Conservation (phyloP, 2,888 invertebrate species). For the Keiferia lycopersicella region DNA sequence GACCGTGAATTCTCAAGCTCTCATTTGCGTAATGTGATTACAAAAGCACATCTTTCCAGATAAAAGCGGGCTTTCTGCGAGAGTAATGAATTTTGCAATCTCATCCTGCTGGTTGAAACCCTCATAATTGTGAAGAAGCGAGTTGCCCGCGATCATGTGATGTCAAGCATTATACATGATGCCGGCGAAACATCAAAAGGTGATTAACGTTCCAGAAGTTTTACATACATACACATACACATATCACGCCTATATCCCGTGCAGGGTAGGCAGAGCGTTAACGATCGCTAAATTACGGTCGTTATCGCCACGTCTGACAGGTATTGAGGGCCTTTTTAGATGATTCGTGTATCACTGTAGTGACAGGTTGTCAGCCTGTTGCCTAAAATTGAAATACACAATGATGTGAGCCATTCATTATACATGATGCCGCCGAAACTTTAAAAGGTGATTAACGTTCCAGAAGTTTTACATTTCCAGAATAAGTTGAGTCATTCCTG, state of each 20-base stretch:
- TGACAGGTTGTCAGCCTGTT: too few relatives aligned
- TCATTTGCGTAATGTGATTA: constrained; percentile 81
- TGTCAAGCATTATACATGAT: constrained; percentile 2
- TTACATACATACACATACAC: too few relatives aligned
- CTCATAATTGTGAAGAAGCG: constrained; percentile 58
- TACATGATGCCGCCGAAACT: not conserved
- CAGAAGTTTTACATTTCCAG: not conserved
- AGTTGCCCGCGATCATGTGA: constrained; percentile 19
- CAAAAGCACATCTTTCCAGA: constrained; percentile 79
- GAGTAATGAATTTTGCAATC: constrained; percentile 75
- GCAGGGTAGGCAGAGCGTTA: too few relatives aligned
- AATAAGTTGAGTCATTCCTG: constrained; percentile 3
- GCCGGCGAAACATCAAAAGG: not conserved
- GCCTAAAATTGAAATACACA: too few relatives aligned
- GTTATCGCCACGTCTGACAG: too few relatives aligned
- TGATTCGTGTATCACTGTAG: too few relatives aligned
- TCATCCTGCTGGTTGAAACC: constrained; percentile 54
- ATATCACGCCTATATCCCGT: too few relatives aligned
- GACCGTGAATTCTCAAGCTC: constrained; percentile 72
- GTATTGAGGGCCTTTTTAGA: too few relatives aligned
- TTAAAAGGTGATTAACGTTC: not conserved
- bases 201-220: not conserved
- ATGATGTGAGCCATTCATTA: constrained; percentile 17
- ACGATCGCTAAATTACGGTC: too few relatives aligned
- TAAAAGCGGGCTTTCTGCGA: constrained; percentile 74